phyloP scores from a whole-genome alignment of 1,140 invertebrate genomes.

The Brachionus rubens region DNA sequence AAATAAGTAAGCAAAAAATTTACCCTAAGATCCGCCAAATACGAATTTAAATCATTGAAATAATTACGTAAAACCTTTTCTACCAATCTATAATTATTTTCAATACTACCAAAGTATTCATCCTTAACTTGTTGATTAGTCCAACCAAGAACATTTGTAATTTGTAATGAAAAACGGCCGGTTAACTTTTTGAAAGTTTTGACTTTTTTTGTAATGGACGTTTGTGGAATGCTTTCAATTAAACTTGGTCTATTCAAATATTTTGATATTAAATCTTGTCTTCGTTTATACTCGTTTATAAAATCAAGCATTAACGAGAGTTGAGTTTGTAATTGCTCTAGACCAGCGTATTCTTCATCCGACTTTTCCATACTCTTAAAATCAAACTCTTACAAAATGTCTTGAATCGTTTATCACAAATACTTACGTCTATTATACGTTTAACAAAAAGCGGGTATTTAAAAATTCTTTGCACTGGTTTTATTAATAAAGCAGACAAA shows the following conservation, averaged over 20 bases:
- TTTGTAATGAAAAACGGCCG: background rate
- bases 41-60: constrained; percentile 23
- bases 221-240: background rate
- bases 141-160: background rate
- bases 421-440: constrained; percentile 2
- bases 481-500: constrained; percentile 3
- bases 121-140: background rate
- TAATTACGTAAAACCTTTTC: background rate
- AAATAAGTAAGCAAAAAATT: background rate
- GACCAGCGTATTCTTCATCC: background rate
- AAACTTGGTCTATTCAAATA: constrained; percentile 17
- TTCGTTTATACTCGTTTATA: constrained; percentile 40
- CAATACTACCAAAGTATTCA: constrained; percentile 10
- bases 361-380: constrained; percentile 7
- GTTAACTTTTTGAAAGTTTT: constrained; percentile 1
- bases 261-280: constrained; percentile 24
- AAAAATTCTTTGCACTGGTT: constrained; percentile 40
- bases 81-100: background rate
- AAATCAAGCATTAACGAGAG: background rate
- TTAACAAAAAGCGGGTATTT: constrained; percentile 44
- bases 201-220: background rate
- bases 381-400: background rate
- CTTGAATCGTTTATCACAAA: background rate
- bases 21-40: background rate
- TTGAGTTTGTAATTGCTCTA: background rate